These are phyloP conservation scores for Crotophaga sulcirostris DNA, from an alignment of 2,113 vertebrate species.

Conservation along the genomic window DNA sequence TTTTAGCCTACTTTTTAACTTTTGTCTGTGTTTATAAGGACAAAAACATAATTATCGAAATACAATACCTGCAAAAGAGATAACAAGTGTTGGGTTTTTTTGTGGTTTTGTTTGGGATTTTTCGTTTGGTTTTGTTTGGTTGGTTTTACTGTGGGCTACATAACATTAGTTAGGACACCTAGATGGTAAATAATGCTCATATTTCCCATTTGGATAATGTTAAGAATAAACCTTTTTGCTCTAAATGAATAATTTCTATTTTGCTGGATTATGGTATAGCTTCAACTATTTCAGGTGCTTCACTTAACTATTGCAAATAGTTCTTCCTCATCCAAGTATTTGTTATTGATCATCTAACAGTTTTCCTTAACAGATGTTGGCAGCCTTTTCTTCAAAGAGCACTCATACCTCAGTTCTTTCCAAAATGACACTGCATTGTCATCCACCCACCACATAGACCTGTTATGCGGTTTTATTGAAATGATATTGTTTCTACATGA, in stretches of 20 bases:
- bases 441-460: rapidly evolving
- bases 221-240: not conserved
- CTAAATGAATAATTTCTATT: not conserved
- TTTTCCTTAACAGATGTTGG: not conserved
- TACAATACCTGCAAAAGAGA: not conserved
- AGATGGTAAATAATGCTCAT: not conserved
- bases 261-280: not conserved
- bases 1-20: not conserved
- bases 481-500: not conserved
- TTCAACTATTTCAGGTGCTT: not conserved
- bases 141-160: too few species aligned
- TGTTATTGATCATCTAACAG: not conserved
- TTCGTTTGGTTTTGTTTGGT: too few species aligned
- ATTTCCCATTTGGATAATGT: not conserved
- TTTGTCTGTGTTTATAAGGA: not conserved
- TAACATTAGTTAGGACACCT: not conserved
- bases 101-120: too few species aligned
- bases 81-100: too few species aligned
- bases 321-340: not conserved
- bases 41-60: not conserved
- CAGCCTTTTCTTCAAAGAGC: not conserved
- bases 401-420: not conserved
- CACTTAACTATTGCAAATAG: not conserved
- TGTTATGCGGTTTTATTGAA: not conserved
- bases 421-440: not conserved